These are phyloP conservation scores for Caenorhabditis zanzibari DNA, from an alignment of 2,888 invertebrate species.

Conservation along the genomic window DNA sequence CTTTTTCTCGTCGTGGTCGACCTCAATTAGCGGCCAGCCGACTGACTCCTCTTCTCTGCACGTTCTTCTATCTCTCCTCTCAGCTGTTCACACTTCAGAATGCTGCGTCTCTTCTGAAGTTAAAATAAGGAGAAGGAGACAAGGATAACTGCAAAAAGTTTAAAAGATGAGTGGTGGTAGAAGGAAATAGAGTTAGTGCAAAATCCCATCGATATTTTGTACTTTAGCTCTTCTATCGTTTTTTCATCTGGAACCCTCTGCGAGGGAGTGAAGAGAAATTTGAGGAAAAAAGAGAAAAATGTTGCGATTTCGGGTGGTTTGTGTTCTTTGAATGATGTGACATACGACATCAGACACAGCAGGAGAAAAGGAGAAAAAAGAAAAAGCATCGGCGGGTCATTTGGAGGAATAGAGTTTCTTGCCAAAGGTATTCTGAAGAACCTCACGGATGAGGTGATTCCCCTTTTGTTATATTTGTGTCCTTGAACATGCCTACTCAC, in stretches of 20 bases:
- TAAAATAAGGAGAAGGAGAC: not conserved
- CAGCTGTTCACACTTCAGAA: conserved; percentile 59
- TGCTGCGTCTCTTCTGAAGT: conserved; percentile 45
- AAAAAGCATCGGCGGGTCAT: conserved; percentile 27
- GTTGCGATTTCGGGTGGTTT: conserved; percentile 44
- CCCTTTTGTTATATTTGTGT: conserved; percentile 20
- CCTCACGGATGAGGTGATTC: not conserved
- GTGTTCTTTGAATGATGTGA: conserved; percentile 55
- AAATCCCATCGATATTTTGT: not conserved
- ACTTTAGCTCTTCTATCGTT: too few species aligned
- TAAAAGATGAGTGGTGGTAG: conserved; percentile 2
- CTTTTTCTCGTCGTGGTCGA: conserved; percentile 41
- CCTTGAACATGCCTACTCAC: conserved; percentile 10
- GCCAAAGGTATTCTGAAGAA: not conserved
- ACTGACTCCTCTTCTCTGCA: conserved; percentile 31
- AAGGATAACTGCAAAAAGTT: conserved; percentile 20
- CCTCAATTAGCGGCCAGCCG: conserved; percentile 63
- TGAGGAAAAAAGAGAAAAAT: not conserved
- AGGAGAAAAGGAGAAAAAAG: not conserved
- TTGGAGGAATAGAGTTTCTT: conserved; percentile 14
- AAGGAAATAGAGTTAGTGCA: conserved; percentile 18
- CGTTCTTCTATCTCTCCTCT: conserved; percentile 23
- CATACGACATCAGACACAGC: not conserved
- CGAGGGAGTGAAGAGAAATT: not conserved
- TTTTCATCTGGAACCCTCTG: too few species aligned